Percentiles rank a stretch among this genome's conserved stretches.
Evolutionary conservation across 1,140 invertebrate species (phyloP).

Genomic region (Papilio machaon): DNA sequence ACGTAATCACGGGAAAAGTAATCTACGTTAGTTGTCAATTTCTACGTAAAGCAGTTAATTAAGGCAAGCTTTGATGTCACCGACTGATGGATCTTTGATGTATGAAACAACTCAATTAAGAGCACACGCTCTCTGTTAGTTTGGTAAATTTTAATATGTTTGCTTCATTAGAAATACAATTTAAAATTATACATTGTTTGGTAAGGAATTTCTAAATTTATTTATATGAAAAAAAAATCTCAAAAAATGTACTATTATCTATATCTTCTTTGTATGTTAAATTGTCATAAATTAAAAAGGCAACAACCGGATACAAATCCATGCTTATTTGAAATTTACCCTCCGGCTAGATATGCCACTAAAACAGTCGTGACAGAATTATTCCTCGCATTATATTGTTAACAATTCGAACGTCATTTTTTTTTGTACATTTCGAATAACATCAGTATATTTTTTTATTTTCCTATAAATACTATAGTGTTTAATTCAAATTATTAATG

Average conservation of each 20-base stretch:
- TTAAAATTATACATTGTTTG: not conserved
- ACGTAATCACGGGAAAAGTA: conserved; percentile 1
- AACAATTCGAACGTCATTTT: not conserved
- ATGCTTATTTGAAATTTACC: not conserved
- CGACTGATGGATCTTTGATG: conserved; percentile 23
- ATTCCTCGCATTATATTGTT: not conserved
- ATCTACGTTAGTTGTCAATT: conserved; percentile 25
- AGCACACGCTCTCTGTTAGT: not conserved
- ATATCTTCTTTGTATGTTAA: not conserved
- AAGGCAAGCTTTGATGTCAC: conserved; percentile 16
- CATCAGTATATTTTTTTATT: no score
- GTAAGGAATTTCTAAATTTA: not conserved
- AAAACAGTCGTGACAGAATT: not conserved
- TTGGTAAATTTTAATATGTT: conserved; percentile 1
- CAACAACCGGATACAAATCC: not conserved
- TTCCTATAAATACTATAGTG: no score
- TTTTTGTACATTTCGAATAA: not conserved
- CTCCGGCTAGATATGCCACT: not conserved
- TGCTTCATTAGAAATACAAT: not conserved
- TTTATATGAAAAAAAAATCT: no score
- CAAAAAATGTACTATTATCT: not conserved
- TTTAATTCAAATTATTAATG: no score
- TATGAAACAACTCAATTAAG: conserved; percentile 20
- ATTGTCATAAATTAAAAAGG: not conserved
- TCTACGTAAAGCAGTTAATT: conserved; percentile 21